These are phyloP conservation scores for Cherax quadricarinatus DNA, from an alignment of 1,140 invertebrate species.

Conservation along the genomic window DNA sequence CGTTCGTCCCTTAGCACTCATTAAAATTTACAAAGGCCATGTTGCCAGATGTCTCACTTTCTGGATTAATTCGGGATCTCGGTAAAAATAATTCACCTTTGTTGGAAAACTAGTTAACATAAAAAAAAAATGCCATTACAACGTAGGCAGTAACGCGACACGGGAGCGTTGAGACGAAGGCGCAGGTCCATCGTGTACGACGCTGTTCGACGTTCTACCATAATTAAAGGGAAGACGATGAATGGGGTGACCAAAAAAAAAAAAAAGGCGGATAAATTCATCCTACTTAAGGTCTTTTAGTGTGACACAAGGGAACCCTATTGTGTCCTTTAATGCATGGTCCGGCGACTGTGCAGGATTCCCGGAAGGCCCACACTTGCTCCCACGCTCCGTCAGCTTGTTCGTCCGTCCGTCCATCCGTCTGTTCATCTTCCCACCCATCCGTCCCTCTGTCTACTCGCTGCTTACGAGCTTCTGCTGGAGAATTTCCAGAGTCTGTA, in stretches of 20 bases:
- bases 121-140: too few relatives aligned
- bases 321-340: constrained; percentile 28
- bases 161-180: too few relatives aligned
- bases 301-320: not conserved
- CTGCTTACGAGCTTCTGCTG: too few relatives aligned
- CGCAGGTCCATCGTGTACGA: too few relatives aligned
- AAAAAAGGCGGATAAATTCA: not conserved
- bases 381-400: not conserved
- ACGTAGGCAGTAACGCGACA: too few relatives aligned
- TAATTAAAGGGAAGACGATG: constrained; percentile 5
- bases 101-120: too few relatives aligned
- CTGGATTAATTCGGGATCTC: too few relatives aligned
- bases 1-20: too few relatives aligned
- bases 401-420: not conserved
- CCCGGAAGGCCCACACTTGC: constrained; percentile 15
- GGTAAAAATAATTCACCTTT: too few relatives aligned
- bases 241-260: not conserved
- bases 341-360: not conserved
- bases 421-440: not conserved
- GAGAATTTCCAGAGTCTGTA: not conserved
- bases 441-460: not conserved
- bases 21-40: too few relatives aligned
- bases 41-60: too few relatives aligned
- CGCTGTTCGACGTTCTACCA: not conserved
- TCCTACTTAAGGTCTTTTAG: constrained; percentile 22